A percentile compares a stretch with the other conserved stretches of the same genome.
Evolutionary conservation across 2,113 vertebrate genomes (phyloP).

Genomic region (Gymnobelideus leadbeateri): DNA sequence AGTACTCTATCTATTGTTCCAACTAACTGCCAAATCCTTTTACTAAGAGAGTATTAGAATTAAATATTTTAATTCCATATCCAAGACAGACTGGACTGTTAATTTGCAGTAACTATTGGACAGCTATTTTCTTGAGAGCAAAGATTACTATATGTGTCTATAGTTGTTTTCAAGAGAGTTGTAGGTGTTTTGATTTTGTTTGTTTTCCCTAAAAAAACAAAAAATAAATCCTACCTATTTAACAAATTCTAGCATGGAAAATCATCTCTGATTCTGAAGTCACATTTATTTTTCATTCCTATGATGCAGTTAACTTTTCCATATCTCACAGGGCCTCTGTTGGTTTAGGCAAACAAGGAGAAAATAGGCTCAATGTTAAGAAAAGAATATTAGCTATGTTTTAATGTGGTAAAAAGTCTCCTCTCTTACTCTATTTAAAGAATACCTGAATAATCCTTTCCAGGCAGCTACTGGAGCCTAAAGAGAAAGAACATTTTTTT

Average conservation of each 20-base stretch:
- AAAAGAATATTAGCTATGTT: background rate
- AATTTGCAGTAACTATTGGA: no score
- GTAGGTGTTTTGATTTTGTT: background rate
- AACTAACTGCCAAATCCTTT: background rate
- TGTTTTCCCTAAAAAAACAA: background rate
- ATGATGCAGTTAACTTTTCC: background rate
- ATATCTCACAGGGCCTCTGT: background rate
- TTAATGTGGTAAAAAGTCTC: background rate
- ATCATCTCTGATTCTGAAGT: background rate
- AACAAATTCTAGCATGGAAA: background rate
- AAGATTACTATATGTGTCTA: background rate
- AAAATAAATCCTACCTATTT: background rate
- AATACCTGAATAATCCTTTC: background rate
- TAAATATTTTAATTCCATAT: slow-evolving; percentile 28
- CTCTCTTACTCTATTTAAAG: background rate
- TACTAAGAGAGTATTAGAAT: background rate
- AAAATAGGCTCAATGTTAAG: background rate
- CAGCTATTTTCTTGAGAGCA: background rate
- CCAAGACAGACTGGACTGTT: slow-evolving; percentile 27
- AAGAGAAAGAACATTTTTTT: background rate
- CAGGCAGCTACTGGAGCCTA: background rate
- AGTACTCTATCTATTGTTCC: no score
- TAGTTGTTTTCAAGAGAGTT: background rate
- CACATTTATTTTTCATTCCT: background rate
- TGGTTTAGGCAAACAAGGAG: background rate